Conservation (phyloP, 2,113 vertebrate species). For the Nansenia antarctica region DNA sequence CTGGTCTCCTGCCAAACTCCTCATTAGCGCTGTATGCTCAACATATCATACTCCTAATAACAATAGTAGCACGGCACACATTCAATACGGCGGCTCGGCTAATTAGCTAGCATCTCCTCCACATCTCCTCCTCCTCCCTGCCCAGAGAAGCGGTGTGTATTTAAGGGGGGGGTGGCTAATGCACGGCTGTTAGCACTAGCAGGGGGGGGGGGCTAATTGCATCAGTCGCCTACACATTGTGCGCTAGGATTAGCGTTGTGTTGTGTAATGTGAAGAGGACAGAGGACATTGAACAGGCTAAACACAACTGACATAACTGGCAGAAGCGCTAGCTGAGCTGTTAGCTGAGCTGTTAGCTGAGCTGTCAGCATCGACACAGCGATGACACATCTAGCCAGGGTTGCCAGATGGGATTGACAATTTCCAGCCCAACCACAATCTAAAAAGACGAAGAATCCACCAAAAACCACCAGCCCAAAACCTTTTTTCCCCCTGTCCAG, state of each 20-base stretch:
- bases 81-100: neutral
- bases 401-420: too few species aligned
- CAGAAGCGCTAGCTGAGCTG: too few species aligned
- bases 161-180: neutral
- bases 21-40: constrained; percentile 15
- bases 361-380: too few species aligned
- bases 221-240: neutral
- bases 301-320: too few species aligned
- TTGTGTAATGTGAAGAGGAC: too few species aligned
- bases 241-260: neutral
- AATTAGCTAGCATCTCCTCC: constrained; percentile 6
- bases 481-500: too few species aligned
- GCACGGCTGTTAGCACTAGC: neutral
- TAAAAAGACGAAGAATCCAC: too few species aligned
- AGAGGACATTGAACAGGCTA: too few species aligned
- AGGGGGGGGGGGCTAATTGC: neutral
- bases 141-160: neutral
- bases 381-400: too few species aligned
- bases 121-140: neutral
- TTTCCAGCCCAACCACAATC: too few species aligned
- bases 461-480: too few species aligned
- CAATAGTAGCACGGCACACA: neutral
- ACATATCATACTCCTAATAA: neutral
- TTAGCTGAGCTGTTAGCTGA: too few species aligned
- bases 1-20: constrained; percentile 17